These are phyloP conservation scores for Romanogobio albipinnatus DNA, from an alignment of 2,113 vertebrate species.

Conservation along the genomic window DNA sequence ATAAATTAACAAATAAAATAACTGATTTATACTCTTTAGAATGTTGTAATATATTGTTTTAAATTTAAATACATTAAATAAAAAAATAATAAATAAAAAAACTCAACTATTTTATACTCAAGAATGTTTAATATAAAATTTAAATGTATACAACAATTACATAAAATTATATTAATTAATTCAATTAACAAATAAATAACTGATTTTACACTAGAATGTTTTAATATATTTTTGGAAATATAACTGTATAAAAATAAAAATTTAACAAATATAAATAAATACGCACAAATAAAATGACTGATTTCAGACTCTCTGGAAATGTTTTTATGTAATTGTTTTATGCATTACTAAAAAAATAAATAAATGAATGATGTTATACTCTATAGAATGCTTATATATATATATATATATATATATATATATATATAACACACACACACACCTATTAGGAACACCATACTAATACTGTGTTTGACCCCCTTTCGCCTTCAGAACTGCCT, in stretches of 20 bases:
- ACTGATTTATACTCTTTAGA: neutral
- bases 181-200: neutral
- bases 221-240: neutral
- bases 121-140: no score
- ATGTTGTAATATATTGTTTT: neutral
- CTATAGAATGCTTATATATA: neutral
- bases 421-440: no score
- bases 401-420: no score
- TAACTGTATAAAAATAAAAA: neutral
- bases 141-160: no score
- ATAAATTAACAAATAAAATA: neutral
- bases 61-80: neutral
- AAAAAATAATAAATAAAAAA: no score
- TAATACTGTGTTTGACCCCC: no score
- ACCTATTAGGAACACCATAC: no score
- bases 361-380: neutral
- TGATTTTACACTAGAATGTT: neutral
- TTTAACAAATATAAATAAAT: rapidly evolving
- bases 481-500: no score
- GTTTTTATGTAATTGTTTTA: no score
- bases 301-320: neutral
- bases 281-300: neutral
- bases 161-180: no score
- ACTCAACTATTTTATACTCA: no score
- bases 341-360: neutral